Percentiles rank a stretch among this genome's conserved stretches.
Evolutionary conservation across 64 coral and sea anemone species (phyloP).

Genomic region (Pocillopora verrucosa): DNA sequence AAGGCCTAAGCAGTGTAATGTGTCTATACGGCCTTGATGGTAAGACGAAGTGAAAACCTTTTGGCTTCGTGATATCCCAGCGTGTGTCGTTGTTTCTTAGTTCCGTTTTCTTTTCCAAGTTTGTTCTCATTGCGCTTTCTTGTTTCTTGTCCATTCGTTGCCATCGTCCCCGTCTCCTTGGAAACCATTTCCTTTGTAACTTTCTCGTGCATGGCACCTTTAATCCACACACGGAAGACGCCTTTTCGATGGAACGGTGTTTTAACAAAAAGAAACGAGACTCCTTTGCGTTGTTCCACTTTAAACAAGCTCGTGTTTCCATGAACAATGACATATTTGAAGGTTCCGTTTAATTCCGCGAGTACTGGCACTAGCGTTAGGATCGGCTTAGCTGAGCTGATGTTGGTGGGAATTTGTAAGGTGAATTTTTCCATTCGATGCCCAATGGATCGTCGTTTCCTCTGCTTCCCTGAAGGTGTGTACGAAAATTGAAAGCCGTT

Average conservation of each 20-base stretch:
- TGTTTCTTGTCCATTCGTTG: slow-evolving; percentile 23
- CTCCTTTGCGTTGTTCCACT: slow-evolving; percentile 45
- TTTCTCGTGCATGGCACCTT: background rate
- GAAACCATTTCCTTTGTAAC: background rate
- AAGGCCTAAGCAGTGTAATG: slow-evolving; percentile 1
- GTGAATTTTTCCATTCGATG: slow-evolving; percentile 53
- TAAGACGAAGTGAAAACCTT: slow-evolving; percentile 65
- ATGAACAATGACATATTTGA: slow-evolving; percentile 69
- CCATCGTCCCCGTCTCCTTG: background rate
- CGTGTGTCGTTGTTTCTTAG: background rate
- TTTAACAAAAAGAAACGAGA: slow-evolving; percentile 52
- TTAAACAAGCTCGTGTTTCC: slow-evolving; percentile 60
- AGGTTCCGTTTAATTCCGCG: slow-evolving; percentile 70
- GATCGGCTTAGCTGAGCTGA: slow-evolving; percentile 65
- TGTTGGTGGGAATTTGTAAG: slow-evolving; percentile 60
- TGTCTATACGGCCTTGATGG: slow-evolving; percentile 61
- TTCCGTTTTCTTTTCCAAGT: background rate
- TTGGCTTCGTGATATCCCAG: slow-evolving; percentile 69
- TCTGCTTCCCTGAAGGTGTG: slow-evolving; percentile 14
- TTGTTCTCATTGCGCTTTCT: background rate
- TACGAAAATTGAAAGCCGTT: slow-evolving; percentile 36
- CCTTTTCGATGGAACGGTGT: slow-evolving; percentile 41
- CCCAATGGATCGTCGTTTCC: slow-evolving; percentile 22
- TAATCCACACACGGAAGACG: slow-evolving; percentile 52
- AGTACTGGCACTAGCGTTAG: slow-evolving; percentile 82